Conservation (phyloP, 2,797 vertebrate genomes). For the Acanthurus lineatus region DNA sequence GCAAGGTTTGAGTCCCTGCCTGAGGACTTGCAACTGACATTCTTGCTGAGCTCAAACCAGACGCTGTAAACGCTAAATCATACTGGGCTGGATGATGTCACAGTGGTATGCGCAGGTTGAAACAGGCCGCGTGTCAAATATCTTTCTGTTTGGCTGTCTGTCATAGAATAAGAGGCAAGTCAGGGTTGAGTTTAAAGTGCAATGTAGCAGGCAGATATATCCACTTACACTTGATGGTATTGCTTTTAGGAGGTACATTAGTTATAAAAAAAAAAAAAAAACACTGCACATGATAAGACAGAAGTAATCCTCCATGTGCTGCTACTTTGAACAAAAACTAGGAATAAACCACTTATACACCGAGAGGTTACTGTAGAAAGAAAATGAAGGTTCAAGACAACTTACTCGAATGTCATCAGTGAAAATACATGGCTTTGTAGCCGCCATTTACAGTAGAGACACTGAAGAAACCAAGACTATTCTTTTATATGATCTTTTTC, state of each 20-base stretch:
- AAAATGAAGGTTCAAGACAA: constrained; percentile 38
- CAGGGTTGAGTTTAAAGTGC: constrained; percentile 42
- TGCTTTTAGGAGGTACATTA: constrained; percentile 59
- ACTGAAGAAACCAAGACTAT: constrained; percentile 35
- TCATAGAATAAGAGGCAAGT: constrained; percentile 26
- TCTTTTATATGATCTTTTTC: constrained; percentile 37
- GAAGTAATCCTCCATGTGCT: constrained; percentile 57
- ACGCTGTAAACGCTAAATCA: constrained; percentile 47
- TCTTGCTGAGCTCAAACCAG: constrained; percentile 39
- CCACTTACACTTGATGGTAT: constrained; percentile 51
- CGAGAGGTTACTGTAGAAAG: constrained; percentile 10
- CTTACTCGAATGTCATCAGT: constrained; percentile 31
- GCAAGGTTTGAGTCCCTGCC: constrained; percentile 23
- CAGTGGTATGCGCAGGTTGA: constrained; percentile 26
- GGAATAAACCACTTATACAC: constrained; percentile 12
- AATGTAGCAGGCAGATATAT: constrained; percentile 33
- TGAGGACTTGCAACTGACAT: constrained; percentile 32
- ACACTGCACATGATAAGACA: constrained; percentile 46
- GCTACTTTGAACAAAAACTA: neutral
- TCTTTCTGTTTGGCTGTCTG: constrained; percentile 15
- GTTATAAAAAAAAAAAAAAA: constrained; percentile 28
- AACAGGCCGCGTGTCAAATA: constrained; percentile 23
- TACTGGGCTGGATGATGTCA: constrained; percentile 33
- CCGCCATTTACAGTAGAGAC: constrained; percentile 26
- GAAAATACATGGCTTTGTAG: constrained; percentile 28